A percentile compares a stretch with the other conserved stretches of the same genome.
Conservation (phyloP, 2,797 vertebrate species). For the Pelobates cultripes region DNA sequence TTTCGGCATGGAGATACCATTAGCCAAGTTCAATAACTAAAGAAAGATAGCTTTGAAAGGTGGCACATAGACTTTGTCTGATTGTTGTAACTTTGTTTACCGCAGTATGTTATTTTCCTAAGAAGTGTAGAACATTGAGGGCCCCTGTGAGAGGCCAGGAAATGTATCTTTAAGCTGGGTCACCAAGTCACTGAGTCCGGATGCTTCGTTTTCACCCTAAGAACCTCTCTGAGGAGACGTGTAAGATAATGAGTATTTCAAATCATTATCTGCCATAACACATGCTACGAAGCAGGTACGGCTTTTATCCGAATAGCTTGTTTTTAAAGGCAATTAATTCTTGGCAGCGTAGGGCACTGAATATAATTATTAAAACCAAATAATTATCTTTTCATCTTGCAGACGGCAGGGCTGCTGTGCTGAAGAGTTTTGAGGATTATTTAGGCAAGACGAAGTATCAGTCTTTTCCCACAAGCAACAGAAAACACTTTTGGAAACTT, state of each 20-base stretch:
- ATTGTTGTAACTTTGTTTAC: not conserved
- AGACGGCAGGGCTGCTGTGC: slow-evolving; percentile 8
- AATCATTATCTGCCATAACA: slow-evolving; percentile 35
- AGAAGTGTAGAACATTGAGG: not conserved
- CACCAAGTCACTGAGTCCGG: slow-evolving; percentile 25
- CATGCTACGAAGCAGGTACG: slow-evolving; percentile 16
- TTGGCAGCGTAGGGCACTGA: slow-evolving; percentile 11
- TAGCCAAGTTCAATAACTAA: not conserved
- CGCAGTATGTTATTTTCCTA: not conserved
- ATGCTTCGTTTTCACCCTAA: slow-evolving; percentile 2
- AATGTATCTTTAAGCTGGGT: slow-evolving; percentile 8
- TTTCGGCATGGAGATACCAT: no score
- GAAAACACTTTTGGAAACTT: not conserved
- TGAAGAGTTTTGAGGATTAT: slow-evolving; percentile 5
- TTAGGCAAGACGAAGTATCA: not conserved
- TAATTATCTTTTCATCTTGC: slow-evolving; percentile 28
- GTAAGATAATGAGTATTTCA: slow-evolving; percentile 37
- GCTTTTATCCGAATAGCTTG: slow-evolving; percentile 32
- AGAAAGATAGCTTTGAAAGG: not conserved
- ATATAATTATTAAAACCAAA: slow-evolving; percentile 31
- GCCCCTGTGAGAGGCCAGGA: not conserved
- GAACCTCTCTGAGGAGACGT: slow-evolving; percentile 12
- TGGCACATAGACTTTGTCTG: not conserved
- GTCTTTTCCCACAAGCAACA: not conserved
- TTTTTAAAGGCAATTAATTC: slow-evolving; percentile 46